These are phyloP conservation scores for Pseudobourletiella spinata DNA, from an alignment of 1,140 invertebrate genomes.

Conservation along the genomic window DNA sequence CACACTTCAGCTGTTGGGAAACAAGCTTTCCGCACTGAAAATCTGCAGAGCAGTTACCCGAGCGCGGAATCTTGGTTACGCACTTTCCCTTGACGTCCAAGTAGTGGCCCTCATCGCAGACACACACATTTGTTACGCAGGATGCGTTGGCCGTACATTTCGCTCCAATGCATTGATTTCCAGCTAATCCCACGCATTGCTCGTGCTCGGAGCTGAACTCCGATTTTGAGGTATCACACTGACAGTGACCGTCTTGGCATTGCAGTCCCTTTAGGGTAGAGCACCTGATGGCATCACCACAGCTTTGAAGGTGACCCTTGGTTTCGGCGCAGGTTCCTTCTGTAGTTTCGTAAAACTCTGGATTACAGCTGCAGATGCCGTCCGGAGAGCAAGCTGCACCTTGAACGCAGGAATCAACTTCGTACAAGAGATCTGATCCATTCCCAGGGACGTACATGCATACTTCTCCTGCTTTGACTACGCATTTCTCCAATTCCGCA, in stretches of 20 bases:
- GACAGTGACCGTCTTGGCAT: neutral
- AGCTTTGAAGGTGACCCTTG: neutral
- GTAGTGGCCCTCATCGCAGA: neutral
- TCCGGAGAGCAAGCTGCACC: neutral
- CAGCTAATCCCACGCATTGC: neutral
- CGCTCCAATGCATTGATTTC: neutral
- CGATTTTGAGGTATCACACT: neutral
- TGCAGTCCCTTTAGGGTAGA: neutral
- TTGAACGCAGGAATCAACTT: conserved; percentile 3
- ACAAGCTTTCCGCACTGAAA: neutral
- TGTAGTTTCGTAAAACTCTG: neutral
- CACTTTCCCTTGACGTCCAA: neutral
- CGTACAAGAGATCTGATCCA: neutral
- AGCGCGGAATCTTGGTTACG: neutral
- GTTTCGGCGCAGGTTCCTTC: neutral
- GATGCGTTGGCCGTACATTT: neutral
- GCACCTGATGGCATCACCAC: neutral
- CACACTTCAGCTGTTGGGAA: neutral
- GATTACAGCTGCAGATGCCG: neutral
- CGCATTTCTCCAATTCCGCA: neutral
- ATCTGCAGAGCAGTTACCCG: neutral
- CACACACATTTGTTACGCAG: neutral
- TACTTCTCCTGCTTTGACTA: conserved; percentile 1
- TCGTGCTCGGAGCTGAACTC: neutral
- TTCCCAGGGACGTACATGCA: neutral